Evolutionary conservation across 2,797 vertebrate genomes (phyloP).

Genomic region (Mycteria americana): DNA sequence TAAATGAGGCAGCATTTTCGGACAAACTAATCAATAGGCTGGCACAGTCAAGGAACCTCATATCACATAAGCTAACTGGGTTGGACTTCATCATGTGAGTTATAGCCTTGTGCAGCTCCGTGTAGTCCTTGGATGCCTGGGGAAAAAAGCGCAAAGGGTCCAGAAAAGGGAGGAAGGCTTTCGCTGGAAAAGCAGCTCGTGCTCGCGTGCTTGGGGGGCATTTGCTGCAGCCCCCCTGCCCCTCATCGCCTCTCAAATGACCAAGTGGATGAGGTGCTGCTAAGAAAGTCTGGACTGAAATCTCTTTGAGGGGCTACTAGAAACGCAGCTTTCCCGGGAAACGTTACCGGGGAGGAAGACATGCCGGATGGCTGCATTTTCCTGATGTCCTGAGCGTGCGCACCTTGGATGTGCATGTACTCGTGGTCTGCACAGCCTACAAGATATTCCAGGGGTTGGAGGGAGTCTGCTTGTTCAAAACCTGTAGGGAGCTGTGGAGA

Average conservation of each 20-base stretch:
- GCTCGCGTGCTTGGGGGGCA: neutral
- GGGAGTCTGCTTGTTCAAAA: neutral
- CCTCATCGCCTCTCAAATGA: rapidly evolving
- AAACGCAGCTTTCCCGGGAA: neutral
- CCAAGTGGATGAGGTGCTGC: neutral
- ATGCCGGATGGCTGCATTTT: rapidly evolving
- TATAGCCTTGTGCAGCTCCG: neutral
- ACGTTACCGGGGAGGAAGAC: neutral
- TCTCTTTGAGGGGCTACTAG: neutral
- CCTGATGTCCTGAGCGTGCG: too few species aligned
- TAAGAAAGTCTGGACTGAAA: neutral
- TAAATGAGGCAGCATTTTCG: conserved; percentile 24
- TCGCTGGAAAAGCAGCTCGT: rapidly evolving
- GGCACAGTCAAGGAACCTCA: neutral
- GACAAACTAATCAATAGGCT: conserved; percentile 20
- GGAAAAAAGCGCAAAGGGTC: neutral
- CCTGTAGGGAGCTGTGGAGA: neutral
- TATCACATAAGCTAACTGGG: neutral
- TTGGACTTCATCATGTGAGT: neutral
- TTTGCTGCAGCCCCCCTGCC: neutral
- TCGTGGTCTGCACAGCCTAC: rapidly evolving
- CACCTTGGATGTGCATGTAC: rapidly evolving
- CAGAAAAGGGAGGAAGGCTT: too few species aligned
- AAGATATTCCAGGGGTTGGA: rapidly evolving
- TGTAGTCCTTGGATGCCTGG: neutral